Base-by-base conservation (phyloP, 2,113 vertebrate genomes). In the Centrocercus urophasianus region DNA sequence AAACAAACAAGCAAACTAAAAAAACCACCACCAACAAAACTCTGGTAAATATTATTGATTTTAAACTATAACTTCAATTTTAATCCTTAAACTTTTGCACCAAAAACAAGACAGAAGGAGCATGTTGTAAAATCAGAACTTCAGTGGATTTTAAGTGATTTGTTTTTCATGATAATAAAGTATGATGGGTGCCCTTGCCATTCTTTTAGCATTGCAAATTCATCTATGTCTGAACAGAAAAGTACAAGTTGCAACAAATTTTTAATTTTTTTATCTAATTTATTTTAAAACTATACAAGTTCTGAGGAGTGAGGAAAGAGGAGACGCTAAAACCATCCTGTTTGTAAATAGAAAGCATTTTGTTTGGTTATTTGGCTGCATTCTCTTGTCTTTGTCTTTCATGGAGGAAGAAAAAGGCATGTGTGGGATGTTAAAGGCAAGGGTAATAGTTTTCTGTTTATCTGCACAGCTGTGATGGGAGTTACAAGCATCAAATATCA, bases 341-440 rank as follows among this genome's bases (percentile, higher is more conserved):
- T 40, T 38, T 79, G 10, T 63, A 71, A 89, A 61, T 21, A 67
- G 48, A 84, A 86, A 57, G 57, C 50, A 52, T 30, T 65, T 36
- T 52, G 8, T 2, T 83, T 80, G 74, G 13, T 80, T 87, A 57
- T 87, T 91, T 88, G 79, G 2, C 10, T 67, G 6, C 32, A n/a
- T 92, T 90, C 52, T 67, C 48, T 86, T 85, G 27, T 13, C 48
- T 40, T 64, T 90, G 3, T 9, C 22, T 64, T 84, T 47, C 36
- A 18, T 19, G 11, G 80, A 30, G 21, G 9, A 72, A 84, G 57
- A 65, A 52, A 81, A 71, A 74, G 30, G 30, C 0, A 0, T 42
- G 11, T 0, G 0, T 34, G 25, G 21, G 14, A 2, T 11, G 3
- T 69, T 43, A 70, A 63, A n/a, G 19, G 5, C 28, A 57, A 32